Evolutionary conservation across 2,888 invertebrate genomes (phyloP).

Genomic region (Cryptocephalus moraei): DNA sequence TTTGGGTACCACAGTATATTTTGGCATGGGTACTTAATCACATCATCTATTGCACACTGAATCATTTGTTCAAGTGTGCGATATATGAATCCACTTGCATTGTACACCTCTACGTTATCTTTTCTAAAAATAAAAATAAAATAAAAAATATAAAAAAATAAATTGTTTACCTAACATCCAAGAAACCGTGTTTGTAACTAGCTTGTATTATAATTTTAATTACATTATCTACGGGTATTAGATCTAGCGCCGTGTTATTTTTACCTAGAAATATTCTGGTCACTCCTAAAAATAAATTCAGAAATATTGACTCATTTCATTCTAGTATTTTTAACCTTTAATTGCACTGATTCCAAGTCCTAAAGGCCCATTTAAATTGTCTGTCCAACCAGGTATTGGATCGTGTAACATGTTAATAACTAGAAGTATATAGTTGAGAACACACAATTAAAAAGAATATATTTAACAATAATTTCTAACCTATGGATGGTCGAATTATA

Average conservation of each 20-base stretch:
- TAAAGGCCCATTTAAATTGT: constrained; percentile 85
- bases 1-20: constrained; percentile 59
- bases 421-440: constrained; percentile 6
- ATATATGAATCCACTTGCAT: constrained; percentile 63
- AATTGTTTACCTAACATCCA: no score
- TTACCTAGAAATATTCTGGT: no score
- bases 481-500: constrained; percentile 83
- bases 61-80: constrained; percentile 42
- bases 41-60: no score
- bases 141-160: no score
- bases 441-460: no score
- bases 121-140: constrained; percentile 1
- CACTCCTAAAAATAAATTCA: no score
- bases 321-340: constrained; percentile 26
- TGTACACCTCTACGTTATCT: constrained; percentile 56
- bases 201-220: no score
- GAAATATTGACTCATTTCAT: no score
- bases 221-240: no score
- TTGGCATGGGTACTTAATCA: constrained; percentile 47
- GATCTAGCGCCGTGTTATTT: no score
- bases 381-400: constrained; percentile 54
- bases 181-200: no score
- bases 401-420: constrained; percentile 15
- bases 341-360: constrained; percentile 38
- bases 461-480: constrained; percentile 39